Base-by-base conservation (phyloP, 2,797 vertebrate genomes). In the Thunnus albacares region DNA sequence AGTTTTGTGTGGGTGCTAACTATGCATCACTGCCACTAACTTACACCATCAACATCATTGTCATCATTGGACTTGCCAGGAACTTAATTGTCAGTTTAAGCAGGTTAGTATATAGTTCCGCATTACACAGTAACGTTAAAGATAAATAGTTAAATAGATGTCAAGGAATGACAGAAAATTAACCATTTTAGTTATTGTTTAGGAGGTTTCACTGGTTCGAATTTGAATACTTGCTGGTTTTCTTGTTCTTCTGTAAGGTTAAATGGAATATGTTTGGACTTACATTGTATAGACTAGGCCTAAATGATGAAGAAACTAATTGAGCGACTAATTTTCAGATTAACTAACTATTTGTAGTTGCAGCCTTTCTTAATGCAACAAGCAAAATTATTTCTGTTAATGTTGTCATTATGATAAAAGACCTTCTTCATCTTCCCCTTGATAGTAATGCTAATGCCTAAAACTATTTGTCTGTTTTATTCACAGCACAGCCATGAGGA, bases 401-500 rank as follows among this genome's bases (percentile, higher is more conserved):
- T 4, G 1, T 26, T 24, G 11, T 33, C 22, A 13, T 22, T 33
- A n/a, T 55, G 22, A 71, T 59, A 3, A 52, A 58, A n/a, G 1
- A 6, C 35, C 1, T 13, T 17, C 6, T 14, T 59, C 22, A 18
- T n/a, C 6, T 45, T 38, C 24, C 15, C 35, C 1, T 33, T 24
- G 1, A 35, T 30, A 26, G 38, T 18, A 15, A 61, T 7, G 0
- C 0, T 26, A 9, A 49, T 17, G 22, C 2, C 22, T 35, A 5
- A 47, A 20, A 52, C 10, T n/a, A 3, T 63, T 35, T 10, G 6
- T 63, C 55, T 71, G 7, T 72, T 79, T 80, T 66, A 57, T 84
- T 71, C 49, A 51, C 83, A 88, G 88, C 28, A 6, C 65, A 81
- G 82, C 81, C 64, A 95, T 95, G 96, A 96, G 89, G 76, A 93